Evolutionary conservation across 2,888 invertebrate species (phyloP).

Genomic region (Lymantria dispar): DNA sequence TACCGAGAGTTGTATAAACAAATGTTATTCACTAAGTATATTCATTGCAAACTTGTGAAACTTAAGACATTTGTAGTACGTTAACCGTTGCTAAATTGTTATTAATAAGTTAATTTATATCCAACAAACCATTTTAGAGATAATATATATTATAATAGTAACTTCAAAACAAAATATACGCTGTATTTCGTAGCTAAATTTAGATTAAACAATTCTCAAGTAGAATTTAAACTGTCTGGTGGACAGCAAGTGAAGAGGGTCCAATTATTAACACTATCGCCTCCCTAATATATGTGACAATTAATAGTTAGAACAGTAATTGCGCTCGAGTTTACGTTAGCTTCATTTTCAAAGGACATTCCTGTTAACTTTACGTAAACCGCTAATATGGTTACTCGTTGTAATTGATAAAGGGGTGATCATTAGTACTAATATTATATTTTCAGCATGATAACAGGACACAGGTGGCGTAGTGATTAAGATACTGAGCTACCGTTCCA

Average conservation of each 20-base stretch:
- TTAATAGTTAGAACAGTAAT: slow-evolving; percentile 26
- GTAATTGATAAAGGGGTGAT: slow-evolving; percentile 21
- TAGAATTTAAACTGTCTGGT: slow-evolving; percentile 24
- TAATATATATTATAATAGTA: slow-evolving; percentile 1
- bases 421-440: too few species aligned
- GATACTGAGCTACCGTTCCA: too few species aligned
- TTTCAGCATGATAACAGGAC: too few species aligned
- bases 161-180: slow-evolving; percentile 2
- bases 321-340: slow-evolving; percentile 18
- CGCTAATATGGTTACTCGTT: slow-evolving; percentile 18
- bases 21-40: background rate
- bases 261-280: slow-evolving; percentile 36
- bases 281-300: slow-evolving; percentile 28
- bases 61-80: background rate
- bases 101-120: slow-evolving; percentile 1
- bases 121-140: slow-evolving; percentile 1
- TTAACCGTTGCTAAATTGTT: background rate
- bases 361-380: slow-evolving; percentile 21
- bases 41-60: background rate
- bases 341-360: slow-evolving; percentile 27
- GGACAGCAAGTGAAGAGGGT: slow-evolving; percentile 42
- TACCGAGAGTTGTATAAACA: background rate
- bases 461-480: too few species aligned
- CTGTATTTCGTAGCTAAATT: slow-evolving; percentile 11
- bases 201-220: slow-evolving; percentile 26